Conservation (phyloP, 1,140 invertebrate species). For the Pseudomyrmex sp. region DNA sequence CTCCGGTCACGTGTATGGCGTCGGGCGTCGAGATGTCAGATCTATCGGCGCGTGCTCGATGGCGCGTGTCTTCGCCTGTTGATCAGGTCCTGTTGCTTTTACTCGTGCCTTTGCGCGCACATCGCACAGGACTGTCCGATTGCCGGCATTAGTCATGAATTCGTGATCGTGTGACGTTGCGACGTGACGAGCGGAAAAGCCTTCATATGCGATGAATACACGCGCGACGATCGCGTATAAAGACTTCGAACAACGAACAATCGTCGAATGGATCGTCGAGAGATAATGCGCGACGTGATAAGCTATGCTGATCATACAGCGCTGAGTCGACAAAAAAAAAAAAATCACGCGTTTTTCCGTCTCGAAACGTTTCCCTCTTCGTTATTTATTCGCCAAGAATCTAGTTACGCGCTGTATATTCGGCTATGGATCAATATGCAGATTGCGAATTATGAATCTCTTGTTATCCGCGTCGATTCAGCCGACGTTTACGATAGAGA, state of each 20-base stretch:
- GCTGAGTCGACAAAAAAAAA: not conserved
- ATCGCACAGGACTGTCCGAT: slow-evolving; percentile 39
- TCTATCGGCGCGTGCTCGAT: slow-evolving; percentile 77
- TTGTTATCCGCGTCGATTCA: slow-evolving; percentile 13
- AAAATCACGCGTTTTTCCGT: slow-evolving; percentile 3
- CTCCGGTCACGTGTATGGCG: slow-evolving; percentile 79
- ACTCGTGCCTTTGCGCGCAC: slow-evolving; percentile 38
- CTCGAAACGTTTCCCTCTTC: no score
- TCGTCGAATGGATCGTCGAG: not conserved
- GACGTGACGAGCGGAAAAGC: not conserved
- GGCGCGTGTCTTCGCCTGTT: slow-evolving; percentile 76
- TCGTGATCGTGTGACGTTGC: slow-evolving; percentile 38
- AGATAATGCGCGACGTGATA: slow-evolving; percentile 28
- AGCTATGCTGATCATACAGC: not conserved
- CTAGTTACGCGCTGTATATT: not conserved
- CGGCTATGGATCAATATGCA: not conserved
- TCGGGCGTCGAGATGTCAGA: slow-evolving; percentile 74
- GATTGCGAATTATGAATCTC: not conserved
- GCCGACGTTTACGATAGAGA: slow-evolving; percentile 12
- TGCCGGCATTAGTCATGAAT: slow-evolving; percentile 64
- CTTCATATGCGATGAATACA: slow-evolving; percentile 20
- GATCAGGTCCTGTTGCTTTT: slow-evolving; percentile 64
- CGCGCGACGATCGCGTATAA: not conserved
- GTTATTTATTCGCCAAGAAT: not conserved
- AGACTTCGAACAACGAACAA: not conserved